Evolutionary conservation across 2,888 invertebrate species (phyloP).

Genomic region (Drosophila mettleri): DNA sequence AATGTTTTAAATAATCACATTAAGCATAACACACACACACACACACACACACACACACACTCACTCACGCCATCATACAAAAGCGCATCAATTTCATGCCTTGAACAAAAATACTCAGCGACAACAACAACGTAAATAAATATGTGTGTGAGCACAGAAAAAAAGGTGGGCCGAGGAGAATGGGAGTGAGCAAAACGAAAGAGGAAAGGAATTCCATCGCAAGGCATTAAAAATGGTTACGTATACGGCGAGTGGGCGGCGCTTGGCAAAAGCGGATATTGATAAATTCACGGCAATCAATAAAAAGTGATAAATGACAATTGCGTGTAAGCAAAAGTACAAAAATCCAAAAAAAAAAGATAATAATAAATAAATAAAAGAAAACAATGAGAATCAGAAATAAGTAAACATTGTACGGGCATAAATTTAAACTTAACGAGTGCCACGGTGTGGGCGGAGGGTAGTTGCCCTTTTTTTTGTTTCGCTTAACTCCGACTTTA

Average conservation of each 20-base stretch:
- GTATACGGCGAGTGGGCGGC: slow-evolving; percentile 59
- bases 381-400: slow-evolving; percentile 49
- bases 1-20: slow-evolving; percentile 74
- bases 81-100: slow-evolving; percentile 78
- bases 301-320: slow-evolving; percentile 80
- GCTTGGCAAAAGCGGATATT: slow-evolving; percentile 72
- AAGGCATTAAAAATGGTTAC: slow-evolving; percentile 77
- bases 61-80: slow-evolving; percentile 36
- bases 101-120: slow-evolving; percentile 56
- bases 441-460: not conserved
- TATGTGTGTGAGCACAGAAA: slow-evolving; percentile 14
- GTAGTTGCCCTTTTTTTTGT: slow-evolving; percentile 3
- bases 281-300: slow-evolving; percentile 79
- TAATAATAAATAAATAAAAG: slow-evolving; percentile 31
- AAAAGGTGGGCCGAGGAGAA: not conserved
- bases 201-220: slow-evolving; percentile 46
- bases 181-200: not conserved
- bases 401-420: slow-evolving; percentile 62
- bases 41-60: slow-evolving; percentile 20
- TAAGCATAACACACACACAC: slow-evolving; percentile 56
- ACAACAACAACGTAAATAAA: slow-evolving; percentile 20
- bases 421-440: slow-evolving; percentile 74
- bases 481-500: not conserved
- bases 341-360: slow-evolving; percentile 17
- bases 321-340: slow-evolving; percentile 65